phyloP scores from a whole-genome alignment of 1,140 invertebrate species.

The Dolichoris vasculosae region DNA sequence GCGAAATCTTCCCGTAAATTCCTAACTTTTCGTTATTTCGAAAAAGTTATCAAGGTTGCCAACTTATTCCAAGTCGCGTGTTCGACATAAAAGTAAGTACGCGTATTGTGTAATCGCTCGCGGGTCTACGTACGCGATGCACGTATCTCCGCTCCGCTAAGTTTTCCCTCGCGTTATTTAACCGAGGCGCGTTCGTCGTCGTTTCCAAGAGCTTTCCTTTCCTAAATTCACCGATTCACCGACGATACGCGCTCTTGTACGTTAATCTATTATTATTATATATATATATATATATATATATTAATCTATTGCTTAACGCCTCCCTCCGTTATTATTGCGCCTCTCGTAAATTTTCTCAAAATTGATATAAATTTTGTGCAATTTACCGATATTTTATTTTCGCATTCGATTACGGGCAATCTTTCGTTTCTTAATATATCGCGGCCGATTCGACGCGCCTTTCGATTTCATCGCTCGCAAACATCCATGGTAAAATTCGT shows the following conservation, averaged over 20 bases:
- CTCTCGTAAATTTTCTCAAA: neutral
- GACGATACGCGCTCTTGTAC: neutral
- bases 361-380: neutral
- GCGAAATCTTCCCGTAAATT: neutral
- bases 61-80: neutral
- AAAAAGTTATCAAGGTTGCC: neutral
- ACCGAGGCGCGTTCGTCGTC: neutral
- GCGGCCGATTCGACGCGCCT: neutral
- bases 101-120: neutral
- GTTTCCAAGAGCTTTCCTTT: slow-evolving; percentile 1
- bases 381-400: neutral
- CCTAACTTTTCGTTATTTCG: neutral
- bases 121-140: slow-evolving; percentile 6
- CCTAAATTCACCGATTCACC: neutral
- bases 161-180: neutral
- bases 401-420: neutral
- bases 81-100: neutral
- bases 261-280: too few relatives aligned
- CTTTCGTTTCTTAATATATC: neutral
- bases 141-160: neutral
- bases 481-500: neutral
- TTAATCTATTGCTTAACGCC: neutral
- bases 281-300: too few relatives aligned
- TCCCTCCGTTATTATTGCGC: too few relatives aligned
- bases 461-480: neutral